These are phyloP conservation scores for Acrocephalus arundinaceus DNA, from an alignment of 2,113 vertebrate genomes.

Conservation along the genomic window DNA sequence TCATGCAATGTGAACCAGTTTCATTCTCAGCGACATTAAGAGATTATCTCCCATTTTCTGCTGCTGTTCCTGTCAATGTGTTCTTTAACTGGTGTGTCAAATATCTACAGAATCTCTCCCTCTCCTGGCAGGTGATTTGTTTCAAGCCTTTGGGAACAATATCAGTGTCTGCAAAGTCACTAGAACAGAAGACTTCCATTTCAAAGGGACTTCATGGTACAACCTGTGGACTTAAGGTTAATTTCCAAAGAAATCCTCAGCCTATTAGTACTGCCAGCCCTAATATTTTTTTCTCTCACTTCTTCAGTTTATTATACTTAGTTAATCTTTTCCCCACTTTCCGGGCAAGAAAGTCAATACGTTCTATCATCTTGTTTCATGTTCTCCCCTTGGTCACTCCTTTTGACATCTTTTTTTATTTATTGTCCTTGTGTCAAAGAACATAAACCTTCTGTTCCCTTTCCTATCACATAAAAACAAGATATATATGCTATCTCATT, in stretches of 20 bases:
- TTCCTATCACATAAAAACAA: neutral
- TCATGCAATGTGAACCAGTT: neutral
- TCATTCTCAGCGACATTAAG: neutral
- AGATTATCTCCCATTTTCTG: neutral
- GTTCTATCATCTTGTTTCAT: neutral
- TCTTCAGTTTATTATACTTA: neutral
- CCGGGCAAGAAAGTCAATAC: accelerated
- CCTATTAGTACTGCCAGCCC: neutral
- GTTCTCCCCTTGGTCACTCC: neutral
- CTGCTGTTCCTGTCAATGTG: neutral
- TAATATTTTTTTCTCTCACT: neutral
- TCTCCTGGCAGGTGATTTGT: neutral
- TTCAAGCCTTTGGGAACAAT: neutral
- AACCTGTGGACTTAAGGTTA: neutral
- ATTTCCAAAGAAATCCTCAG: neutral
- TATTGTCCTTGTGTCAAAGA: neutral
- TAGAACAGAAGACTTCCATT: neutral
- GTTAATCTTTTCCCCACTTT: neutral
- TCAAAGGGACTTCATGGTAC: neutral
- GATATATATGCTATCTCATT: neutral
- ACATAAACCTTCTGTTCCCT: neutral
- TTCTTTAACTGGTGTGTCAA: neutral
- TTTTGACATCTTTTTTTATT: neutral
- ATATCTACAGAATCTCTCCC: neutral
- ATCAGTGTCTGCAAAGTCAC: neutral